Base-by-base conservation (phyloP, 2,113 vertebrate genomes). In the Hylia prasina region DNA sequence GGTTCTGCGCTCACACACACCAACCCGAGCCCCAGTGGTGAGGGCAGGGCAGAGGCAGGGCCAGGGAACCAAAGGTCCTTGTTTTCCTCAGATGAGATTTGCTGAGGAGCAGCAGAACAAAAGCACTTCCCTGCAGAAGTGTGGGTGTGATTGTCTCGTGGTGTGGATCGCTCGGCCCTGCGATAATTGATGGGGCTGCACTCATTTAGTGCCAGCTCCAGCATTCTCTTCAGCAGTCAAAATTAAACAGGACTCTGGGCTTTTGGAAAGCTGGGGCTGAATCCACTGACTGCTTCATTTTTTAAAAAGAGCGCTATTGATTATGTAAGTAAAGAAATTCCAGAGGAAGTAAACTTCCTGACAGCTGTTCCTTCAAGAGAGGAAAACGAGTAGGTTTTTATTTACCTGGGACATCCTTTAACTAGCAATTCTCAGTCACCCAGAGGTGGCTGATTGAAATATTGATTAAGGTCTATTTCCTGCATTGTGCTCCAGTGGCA, bases 361-460 rank as follows among this genome's bases (percentile, higher is more conserved):
- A 64, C 63, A 77, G 73, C 30, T 85, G 33, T 50, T 82, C 53
- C 70, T 91, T 73, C 69, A 78, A 64, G 60, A 54, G 64, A 73
- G 53, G 70, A 64, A 89, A 94, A 70, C 54, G 69, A 66, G 27
- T 7, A 83, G 53, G 45, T 68, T 93, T 92, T 91, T 79, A 64
- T 78, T 89, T 84, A 91, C 85, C 81, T 77, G 39, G 57, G 44
- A 93, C 39, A 83, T 82, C 45, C 35, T 75, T 93, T 93, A 93
- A 94, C 86, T 63, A 87, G 82, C 63, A 87, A 91, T 85, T 97
- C 75, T 95, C 90, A 89, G 70, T 92, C 89, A 96, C 58, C 37
- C 82, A 90, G 57, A 85, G 65, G 93, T 96, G 81, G 91, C 84
- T 96, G 89, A 96, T 58, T 95, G 95, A 90, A 97, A 90, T 90